A percentile compares a stretch with the other conserved stretches of the same genome.
Evolutionary conservation across 2,113 vertebrate species (phyloP).

Genomic region (Sapayoa aenigma): DNA sequence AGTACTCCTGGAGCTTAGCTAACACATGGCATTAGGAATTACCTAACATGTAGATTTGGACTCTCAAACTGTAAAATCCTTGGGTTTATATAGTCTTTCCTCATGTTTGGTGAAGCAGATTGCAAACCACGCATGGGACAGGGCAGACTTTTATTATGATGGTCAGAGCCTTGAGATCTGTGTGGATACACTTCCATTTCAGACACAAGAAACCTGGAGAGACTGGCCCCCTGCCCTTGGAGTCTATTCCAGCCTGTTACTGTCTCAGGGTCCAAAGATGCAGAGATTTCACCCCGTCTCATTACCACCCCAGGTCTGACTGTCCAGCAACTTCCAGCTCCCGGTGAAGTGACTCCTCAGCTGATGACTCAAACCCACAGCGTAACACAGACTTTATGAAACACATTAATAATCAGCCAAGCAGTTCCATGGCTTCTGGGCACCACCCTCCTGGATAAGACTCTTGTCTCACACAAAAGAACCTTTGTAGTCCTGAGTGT

Average conservation of each 20-base stretch:
- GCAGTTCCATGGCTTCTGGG: not conserved
- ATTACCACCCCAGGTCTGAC: accelerated
- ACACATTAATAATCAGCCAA: not conserved
- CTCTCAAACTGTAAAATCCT: not conserved
- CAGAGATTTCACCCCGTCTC: not conserved
- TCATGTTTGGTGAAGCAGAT: not conserved
- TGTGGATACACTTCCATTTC: accelerated
- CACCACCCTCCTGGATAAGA: not conserved
- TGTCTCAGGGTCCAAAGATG: not conserved
- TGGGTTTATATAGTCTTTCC: not conserved
- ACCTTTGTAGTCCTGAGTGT: not conserved
- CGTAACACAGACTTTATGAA: not conserved
- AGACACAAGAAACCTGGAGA: not conserved
- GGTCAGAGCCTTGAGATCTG: not conserved
- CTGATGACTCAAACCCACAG: not conserved
- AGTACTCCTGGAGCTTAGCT: not conserved
- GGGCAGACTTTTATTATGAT: not conserved
- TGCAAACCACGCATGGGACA: not conserved
- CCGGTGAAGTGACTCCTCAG: not conserved
- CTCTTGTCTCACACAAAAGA: not conserved
- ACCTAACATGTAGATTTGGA: not conserved
- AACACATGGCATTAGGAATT: not conserved
- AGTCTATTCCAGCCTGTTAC: not conserved
- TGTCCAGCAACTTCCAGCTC: not conserved
- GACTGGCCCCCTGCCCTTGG: not conserved